Base-by-base conservation (phyloP, 2,888 invertebrate species). In the Nomada hirtipes region DNA sequence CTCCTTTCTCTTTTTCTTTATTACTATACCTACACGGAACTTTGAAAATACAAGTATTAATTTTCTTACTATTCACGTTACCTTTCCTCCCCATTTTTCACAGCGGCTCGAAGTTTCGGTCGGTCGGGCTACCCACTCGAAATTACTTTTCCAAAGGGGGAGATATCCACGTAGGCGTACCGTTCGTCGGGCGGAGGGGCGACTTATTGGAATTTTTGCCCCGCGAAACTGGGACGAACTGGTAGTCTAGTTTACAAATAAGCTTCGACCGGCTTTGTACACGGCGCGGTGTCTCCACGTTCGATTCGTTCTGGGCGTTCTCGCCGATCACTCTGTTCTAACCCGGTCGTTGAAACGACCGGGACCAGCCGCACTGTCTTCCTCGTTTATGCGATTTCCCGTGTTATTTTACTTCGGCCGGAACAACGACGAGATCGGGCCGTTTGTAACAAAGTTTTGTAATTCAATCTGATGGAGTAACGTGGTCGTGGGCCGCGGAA, bases 111-210 rank as follows among this genome's bases (percentile, higher is more conserved):
- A 70, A 71, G 36, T 71, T 57, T 76, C 76, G 36, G n/a, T 76
- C 63, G 47, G 47, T 23, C 47, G 76, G 36, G 61, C 23, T 23
- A 64, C 42, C 69, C 52, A 53, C 20, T 60, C 59, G 64, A 73
- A 64, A 80, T 81, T 64, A 67, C 81, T 79, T 81, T 80, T 42
- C 52, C 70, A 70, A 71, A 60, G 65, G 60, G 70, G 70, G 42
- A 57, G 47, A 78, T 71, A 23, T 42, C 63, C 44, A 52, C 52
- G 65, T 64, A 78, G 69, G 65, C 81, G 53, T 76, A 59, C 47
- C 59, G n/a, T 20, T 63, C 36, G 20, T 3, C 9, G 59, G 47
- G 57, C 23, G 13, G 44, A 57, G 55, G 9, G 18, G 29, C 64
- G 23, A 60, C 68, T 72, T 72, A 76, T 72, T 64, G 72, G 72